Conservation (phyloP, 2,113 vertebrate genomes). For the Ictalurus furcatus region DNA sequence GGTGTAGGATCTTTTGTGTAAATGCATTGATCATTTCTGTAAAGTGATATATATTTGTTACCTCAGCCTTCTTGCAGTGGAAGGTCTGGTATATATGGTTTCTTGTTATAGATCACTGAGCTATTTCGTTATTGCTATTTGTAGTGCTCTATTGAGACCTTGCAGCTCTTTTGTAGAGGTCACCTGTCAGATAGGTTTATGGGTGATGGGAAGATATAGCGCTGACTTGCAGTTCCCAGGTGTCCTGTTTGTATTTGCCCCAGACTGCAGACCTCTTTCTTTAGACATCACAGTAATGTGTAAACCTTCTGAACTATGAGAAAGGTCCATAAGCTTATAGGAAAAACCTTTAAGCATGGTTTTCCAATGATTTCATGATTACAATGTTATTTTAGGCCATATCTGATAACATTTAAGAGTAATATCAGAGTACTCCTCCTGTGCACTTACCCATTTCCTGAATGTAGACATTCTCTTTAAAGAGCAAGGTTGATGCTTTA, state of each 20-base stretch:
- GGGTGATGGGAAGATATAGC: background rate
- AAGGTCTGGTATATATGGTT: background rate
- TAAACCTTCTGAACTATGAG: slow-evolving; percentile 3
- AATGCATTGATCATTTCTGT: background rate
- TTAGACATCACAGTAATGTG: background rate
- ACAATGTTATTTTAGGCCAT: slow-evolving; percentile 17
- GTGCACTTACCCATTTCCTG: slow-evolving; percentile 35
- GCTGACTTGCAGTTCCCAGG: background rate
- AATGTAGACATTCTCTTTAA: slow-evolving; percentile 33
- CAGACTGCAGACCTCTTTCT: slow-evolving; percentile 2
- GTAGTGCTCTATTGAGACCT: background rate
- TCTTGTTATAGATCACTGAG: background rate
- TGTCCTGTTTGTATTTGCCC: slow-evolving; percentile 13
- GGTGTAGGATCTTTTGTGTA: background rate
- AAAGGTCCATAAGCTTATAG: background rate
- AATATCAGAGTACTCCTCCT: slow-evolving; percentile 3
- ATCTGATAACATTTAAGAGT: slow-evolving; percentile 19
- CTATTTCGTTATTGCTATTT: slow-evolving; percentile 4
- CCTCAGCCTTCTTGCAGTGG: background rate
- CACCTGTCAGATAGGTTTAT: slow-evolving; percentile 1
- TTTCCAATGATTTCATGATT: background rate
- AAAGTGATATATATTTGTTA: background rate
- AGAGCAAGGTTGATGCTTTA: background rate
- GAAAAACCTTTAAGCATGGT: background rate
- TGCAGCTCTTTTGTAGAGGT: background rate